Conservation (phyloP, 2,113 vertebrate genomes). For the Peromyscus californicus region DNA sequence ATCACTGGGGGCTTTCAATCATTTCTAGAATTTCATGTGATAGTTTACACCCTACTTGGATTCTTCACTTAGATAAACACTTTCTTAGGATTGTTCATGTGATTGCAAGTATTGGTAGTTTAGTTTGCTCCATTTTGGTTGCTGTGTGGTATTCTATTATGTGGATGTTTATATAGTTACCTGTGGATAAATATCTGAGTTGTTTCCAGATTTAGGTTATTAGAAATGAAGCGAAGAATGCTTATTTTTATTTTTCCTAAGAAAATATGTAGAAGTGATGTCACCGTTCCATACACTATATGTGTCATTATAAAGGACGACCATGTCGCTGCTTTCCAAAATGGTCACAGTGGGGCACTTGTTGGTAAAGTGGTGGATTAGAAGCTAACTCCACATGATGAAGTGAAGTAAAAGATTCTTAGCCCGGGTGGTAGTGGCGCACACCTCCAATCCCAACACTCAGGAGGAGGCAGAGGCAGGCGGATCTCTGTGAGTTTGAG, state of each 20-base stretch:
- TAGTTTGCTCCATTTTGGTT: not conserved
- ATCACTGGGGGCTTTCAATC: not conserved
- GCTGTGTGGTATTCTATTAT: not conserved
- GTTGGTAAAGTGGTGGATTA: not conserved
- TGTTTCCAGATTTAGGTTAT: not conserved
- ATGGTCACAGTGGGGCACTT: not conserved
- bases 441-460: no score
- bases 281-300: not conserved
- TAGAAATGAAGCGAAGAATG: not conserved
- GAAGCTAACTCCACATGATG: not conserved
- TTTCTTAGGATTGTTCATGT: not conserved
- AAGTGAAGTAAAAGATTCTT: not conserved
- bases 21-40: constrained; percentile 5
- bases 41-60: not conserved
- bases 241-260: constrained; percentile 20
- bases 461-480: no score
- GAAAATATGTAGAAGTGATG: not conserved
- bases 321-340: constrained; percentile 5
- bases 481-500: not conserved
- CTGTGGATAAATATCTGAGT: not conserved
- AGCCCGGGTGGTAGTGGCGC: no score
- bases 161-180: not conserved
- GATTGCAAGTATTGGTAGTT: not conserved
- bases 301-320: not conserved
- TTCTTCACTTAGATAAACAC: constrained; percentile 41